Base-by-base conservation (phyloP, 2,113 vertebrate genomes). In the Aleadryas rufinucha region DNA sequence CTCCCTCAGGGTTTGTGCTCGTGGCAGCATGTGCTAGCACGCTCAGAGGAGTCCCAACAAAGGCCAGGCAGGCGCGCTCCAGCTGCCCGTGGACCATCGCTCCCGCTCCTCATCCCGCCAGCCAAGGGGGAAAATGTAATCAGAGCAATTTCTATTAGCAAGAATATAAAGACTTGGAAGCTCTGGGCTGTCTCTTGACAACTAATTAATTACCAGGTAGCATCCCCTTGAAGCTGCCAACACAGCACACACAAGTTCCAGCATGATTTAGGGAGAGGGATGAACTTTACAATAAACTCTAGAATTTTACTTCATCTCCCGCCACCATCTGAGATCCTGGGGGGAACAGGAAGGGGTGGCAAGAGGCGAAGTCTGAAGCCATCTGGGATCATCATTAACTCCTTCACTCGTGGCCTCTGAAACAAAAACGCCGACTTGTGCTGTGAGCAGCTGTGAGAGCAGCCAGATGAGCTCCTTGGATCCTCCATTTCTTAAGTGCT, bases 141-240 rank as follows among this genome's bases (percentile, higher is more conserved):
- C 91, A 97, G 93, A 97, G 96, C 87, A 87, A 95, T 92, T 97
- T 91, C 96, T 95, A 95, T 80, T 95, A 96, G 89, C 49, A 87
- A 95, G 92, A 90, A 96, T 35, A 96, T 86, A 95, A 93, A 95
- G 93, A 86, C 80, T 97, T 89, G 94, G 96, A 97, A 95, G 37
- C 91, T 97, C 76, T 97, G 93, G 93, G 96, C 93, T 97, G 92
- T 95, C 79, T 96, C 87, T 80, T 96, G 94, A 97, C 94, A 97
- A 76, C 95, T 97, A 95, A 97, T 97, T 97, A 97, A 98, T 97
- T 97, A 97, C 87, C 91, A 94, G 96, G 93, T 79, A 97, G 91
- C 97, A 97, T 96, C 95, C 91, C 92, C 95, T 94, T 96, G 96
- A 96, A 96, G 90, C 87, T 96, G 96, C 95, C 94, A 95, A 90